Percentiles rank a stretch among this genome's conserved stretches.
Conservation (phyloP, 2,888 invertebrate species). For the Electrophaes corylata region DNA sequence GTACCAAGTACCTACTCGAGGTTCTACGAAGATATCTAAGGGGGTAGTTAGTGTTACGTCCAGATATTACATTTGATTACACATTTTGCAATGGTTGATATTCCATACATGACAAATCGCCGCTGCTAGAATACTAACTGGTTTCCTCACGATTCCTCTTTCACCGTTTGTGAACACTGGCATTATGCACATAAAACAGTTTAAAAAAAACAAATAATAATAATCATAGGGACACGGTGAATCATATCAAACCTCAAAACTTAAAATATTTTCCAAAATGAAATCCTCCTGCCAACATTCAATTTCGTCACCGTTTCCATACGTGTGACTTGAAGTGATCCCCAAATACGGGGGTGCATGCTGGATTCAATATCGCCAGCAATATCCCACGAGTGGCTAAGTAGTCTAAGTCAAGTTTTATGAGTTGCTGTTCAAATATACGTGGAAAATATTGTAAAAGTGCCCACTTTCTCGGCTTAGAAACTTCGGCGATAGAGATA, state of each 20-base stretch:
- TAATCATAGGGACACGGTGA: too few species aligned
- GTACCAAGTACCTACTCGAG: too few species aligned
- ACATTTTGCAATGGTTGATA: too few species aligned
- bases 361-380: constrained; percentile 65
- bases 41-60: too few species aligned
- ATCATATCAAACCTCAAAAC: background rate
- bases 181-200: too few species aligned
- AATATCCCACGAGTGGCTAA: constrained; percentile 63
- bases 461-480: constrained; percentile 15
- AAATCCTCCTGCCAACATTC: constrained; percentile 40
- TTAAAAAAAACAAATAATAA: too few species aligned
- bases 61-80: too few species aligned
- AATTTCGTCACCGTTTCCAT: constrained; percentile 56
- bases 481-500: constrained; percentile 13
- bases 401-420: constrained; percentile 71
- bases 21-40: too few species aligned
- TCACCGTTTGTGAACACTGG: too few species aligned
- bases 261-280: constrained; percentile 17
- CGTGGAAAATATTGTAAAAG: constrained; percentile 35
- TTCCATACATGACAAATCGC: too few species aligned
- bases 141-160: too few species aligned
- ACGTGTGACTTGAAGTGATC: constrained; percentile 57
- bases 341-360: constrained; percentile 62
- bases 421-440: constrained; percentile 59
- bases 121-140: too few species aligned